Evolutionary conservation across 2,797 vertebrate genomes (phyloP).

Genomic region (Falco columbarius): DNA sequence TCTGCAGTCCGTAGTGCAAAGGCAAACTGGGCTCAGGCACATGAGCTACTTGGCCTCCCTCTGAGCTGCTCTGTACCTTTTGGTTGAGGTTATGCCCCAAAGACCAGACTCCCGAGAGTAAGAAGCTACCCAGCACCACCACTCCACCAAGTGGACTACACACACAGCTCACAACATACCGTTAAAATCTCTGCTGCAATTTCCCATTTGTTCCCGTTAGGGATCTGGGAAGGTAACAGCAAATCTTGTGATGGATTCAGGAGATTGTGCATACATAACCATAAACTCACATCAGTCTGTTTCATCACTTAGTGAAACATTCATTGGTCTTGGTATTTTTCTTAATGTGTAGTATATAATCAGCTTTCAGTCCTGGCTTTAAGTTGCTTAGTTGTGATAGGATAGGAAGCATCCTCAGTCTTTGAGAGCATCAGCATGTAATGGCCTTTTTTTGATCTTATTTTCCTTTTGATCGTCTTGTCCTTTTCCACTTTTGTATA

Average conservation of each 20-base stretch:
- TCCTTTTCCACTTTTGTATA: not conserved
- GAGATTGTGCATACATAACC: not conserved
- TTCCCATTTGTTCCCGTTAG: not conserved
- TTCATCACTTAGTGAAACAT: not conserved
- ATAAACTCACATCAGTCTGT: not conserved
- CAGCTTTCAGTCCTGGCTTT: not conserved
- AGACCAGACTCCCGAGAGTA: not conserved
- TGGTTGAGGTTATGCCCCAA: not conserved
- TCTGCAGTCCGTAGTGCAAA: not conserved
- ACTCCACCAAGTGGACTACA: not conserved
- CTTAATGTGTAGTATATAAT: not conserved
- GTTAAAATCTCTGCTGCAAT: not conserved
- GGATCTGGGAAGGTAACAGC: not conserved
- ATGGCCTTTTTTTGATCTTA: not conserved
- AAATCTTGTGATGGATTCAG: not conserved
- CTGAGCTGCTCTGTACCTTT: not conserved
- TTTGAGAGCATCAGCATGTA: not conserved
- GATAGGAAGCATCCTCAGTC: not conserved
- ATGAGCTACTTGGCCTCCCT: not conserved
- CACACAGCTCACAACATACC: not conserved
- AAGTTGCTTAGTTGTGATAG: not conserved
- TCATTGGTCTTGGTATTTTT: not conserved
- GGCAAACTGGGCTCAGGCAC: not conserved
- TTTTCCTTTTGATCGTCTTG: not conserved
- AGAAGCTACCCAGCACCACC: not conserved